These are phyloP conservation scores for Dicerorhinus sumatrensis DNA, from an alignment of 2,113 vertebrate genomes.

Conservation along the genomic window DNA sequence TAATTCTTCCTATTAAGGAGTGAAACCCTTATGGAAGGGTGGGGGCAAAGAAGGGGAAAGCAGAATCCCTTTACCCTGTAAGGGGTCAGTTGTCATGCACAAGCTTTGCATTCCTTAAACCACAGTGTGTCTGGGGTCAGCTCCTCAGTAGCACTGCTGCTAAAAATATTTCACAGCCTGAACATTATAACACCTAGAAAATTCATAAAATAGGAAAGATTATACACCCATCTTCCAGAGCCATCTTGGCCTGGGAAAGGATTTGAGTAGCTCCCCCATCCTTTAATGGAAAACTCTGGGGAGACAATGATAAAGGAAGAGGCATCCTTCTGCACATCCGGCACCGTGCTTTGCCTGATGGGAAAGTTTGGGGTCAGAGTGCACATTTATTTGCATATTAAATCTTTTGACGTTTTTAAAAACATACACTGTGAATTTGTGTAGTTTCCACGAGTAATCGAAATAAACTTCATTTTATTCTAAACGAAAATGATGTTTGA, in stretches of 20 bases:
- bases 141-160: background rate
- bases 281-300: conserved; percentile 29
- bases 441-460: background rate
- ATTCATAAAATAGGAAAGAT: background rate
- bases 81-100: too few relatives aligned
- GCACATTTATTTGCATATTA: conserved; percentile 26
- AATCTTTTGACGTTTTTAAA: conserved; percentile 1
- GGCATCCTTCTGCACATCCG: background rate
- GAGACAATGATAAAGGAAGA: background rate
- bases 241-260: background rate
- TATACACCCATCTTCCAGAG: background rate
- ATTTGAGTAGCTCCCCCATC: background rate
- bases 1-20: background rate
- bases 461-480: conserved; percentile 1
- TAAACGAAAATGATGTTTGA: conserved; percentile 5
- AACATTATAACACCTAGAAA: background rate
- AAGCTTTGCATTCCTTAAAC: background rate
- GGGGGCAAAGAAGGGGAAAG: background rate
- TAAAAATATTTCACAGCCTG: background rate
- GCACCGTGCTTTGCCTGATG: background rate
- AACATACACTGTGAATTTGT: background rate
- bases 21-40: background rate
- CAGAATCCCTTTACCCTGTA: background rate
- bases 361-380: background rate
- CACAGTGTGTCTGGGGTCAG: background rate